Evolutionary conservation across 1,140 invertebrate species (phyloP), one percentile per base, ranked within the genome.

Genomic region (Cryptotermes secundus): DNA sequence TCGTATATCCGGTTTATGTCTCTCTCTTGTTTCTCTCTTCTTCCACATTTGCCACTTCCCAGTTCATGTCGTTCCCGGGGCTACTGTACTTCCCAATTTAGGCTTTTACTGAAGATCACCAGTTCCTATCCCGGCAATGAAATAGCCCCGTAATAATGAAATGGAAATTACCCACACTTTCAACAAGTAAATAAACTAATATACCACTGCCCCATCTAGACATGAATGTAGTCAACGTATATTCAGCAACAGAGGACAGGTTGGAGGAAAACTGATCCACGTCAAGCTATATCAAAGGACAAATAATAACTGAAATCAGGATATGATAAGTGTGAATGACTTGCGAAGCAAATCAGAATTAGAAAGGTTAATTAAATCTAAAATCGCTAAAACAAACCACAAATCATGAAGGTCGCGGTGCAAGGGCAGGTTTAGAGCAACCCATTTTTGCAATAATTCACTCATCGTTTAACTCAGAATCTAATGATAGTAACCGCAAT

Each of bases 151-250:
- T 31, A 72, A 72, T 72, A 72, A 72, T 72, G 59, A 72, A 72
- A 72, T 72, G 59, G 59, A 72, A 72, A 72, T 72, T 72, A 72
- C 59, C 59, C n/a, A 31, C 59, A 26, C 59, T 72, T 72, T 26
- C 59, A 72, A 72, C 59, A 72, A 72, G 59, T 72, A n/a, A 72
- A 72, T 72, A n/a, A 72, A 72, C n/a, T 31, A 72, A 72, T 72
- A 26, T n/a, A n/a, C 26, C 59, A 72, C 59, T 72, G 26, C 7
- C 59, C n/a, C 59, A 72, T 72, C 59, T 31, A 26, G 7, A 16
- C n/a, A 12, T 31, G 59, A 9, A 31, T 72, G 31, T 72, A 72
- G 59, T 31, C 59, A 72, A 72, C 59, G 9, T 72, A 16, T 72
- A 72, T 72, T 72, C 1, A 72, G 31, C 59, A 72, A 72, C n/a